These are phyloP conservation scores for Contarinia nasturtii DNA, from an alignment of 1,140 invertebrate genomes.

Conservation along the genomic window DNA sequence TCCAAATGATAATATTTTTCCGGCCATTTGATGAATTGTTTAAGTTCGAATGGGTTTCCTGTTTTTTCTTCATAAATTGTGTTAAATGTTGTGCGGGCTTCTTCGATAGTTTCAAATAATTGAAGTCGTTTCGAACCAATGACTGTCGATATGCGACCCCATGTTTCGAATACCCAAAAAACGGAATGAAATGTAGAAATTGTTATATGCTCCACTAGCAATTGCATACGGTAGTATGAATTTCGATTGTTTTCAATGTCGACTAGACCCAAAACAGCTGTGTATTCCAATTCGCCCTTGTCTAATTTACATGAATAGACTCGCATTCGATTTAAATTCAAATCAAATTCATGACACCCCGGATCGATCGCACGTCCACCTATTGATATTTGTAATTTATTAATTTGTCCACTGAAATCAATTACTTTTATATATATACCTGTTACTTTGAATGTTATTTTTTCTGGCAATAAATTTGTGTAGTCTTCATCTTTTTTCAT, in stretches of 20 bases:
- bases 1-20: slow-evolving; percentile 78
- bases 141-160: slow-evolving; percentile 90
- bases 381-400: no score
- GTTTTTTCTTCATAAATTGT: slow-evolving; percentile 63
- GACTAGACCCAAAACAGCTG: slow-evolving; percentile 60
- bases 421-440: no score
- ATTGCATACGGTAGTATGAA: slow-evolving; percentile 88
- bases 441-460: no score
- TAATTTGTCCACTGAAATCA: no score
- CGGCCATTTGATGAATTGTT: slow-evolving; percentile 58
- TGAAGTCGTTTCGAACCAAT: slow-evolving; percentile 71
- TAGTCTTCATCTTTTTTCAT: no score
- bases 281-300: slow-evolving; percentile 44
- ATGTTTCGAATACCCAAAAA: slow-evolving; percentile 34
- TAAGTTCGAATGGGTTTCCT: slow-evolving; percentile 57
- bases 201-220: slow-evolving; percentile 36
- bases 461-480: no score
- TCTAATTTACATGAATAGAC: slow-evolving; percentile 63
- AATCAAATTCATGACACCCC: no score
- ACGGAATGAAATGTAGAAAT: not conserved
- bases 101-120: slow-evolving; percentile 25
- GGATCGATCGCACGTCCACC: slow-evolving; percentile 79
- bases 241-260: slow-evolving; percentile 77
- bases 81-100: slow-evolving; percentile 48
- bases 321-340: no score